These are phyloP conservation scores for Eurystomus glaucurus DNA, from an alignment of 2,797 vertebrate species.

Conservation along the genomic window DNA sequence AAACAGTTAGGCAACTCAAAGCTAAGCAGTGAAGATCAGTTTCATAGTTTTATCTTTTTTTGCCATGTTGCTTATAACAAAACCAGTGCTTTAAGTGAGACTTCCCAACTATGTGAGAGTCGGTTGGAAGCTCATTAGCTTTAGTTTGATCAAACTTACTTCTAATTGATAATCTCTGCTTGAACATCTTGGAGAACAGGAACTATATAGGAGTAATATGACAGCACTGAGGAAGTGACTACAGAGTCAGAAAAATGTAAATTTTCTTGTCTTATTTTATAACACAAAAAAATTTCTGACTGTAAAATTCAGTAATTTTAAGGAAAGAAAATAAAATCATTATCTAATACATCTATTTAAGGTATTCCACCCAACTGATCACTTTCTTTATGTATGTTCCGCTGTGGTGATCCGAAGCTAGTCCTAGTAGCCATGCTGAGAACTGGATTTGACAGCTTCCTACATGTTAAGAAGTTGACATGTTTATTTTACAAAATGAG, in stretches of 20 bases:
- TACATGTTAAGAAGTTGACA: not conserved
- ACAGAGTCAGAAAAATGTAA: not conserved
- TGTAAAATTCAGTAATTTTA: not conserved
- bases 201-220: not conserved
- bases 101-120: not conserved
- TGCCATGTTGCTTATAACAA: not conserved
- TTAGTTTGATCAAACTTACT: not conserved
- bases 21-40: not conserved
- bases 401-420: not conserved
- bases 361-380: fast-evolving
- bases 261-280: not conserved
- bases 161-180: not conserved
- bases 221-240: not conserved
- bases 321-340: not conserved
- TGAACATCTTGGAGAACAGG: not conserved
- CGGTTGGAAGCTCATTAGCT: not conserved
- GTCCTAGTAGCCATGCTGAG: not conserved
- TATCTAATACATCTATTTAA: not conserved
- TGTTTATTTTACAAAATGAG: not conserved
- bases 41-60: not conserved
- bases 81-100: not conserved
- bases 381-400: not conserved
- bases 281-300: fast-evolving
- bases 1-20: not conserved
- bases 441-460: not conserved